Percentiles rank a stretch among this genome's conserved stretches.
phyloP scores from a whole-genome alignment of 1,140 invertebrate species.

The Alviniconcha marisindica region DNA sequence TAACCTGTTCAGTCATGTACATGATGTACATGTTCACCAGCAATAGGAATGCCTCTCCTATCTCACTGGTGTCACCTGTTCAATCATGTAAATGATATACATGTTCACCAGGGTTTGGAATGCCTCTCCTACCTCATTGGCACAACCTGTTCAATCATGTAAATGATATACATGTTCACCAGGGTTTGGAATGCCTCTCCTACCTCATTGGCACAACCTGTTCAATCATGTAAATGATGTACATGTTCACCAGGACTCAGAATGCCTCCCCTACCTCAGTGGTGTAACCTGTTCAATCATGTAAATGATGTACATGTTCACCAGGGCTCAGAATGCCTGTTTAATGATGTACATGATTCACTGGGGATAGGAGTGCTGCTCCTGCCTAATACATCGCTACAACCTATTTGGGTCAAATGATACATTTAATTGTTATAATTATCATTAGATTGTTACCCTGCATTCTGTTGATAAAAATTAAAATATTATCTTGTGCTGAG shows the following conservation, averaged over 20 bases:
- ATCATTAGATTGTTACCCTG: too few species aligned
- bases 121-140: slow-evolving; percentile 96
- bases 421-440: too few species aligned
- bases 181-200: slow-evolving; percentile 93
- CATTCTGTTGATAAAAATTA: too few species aligned
- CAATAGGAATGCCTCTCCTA: background rate
- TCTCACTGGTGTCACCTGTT: background rate
- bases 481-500: too few species aligned
- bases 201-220: slow-evolving; percentile 97
- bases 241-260: too few species aligned
- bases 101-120: slow-evolving; percentile 88
- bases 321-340: slow-evolving; percentile 95
- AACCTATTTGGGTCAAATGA: background rate
- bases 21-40: background rate
- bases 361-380: too few species aligned
- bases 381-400: background rate
- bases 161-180: too few species aligned
- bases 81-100: too few species aligned
- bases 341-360: slow-evolving; percentile 15
- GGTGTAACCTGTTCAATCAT: slow-evolving; percentile 85
- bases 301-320: too few species aligned
- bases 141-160: slow-evolving; percentile 84
- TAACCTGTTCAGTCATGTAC: slow-evolving; percentile 83
- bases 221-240: slow-evolving; percentile 38
- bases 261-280: slow-evolving; percentile 99